Base-by-base conservation (phyloP, 2,797 vertebrate species). In the Synaphobranchus kaupii region DNA sequence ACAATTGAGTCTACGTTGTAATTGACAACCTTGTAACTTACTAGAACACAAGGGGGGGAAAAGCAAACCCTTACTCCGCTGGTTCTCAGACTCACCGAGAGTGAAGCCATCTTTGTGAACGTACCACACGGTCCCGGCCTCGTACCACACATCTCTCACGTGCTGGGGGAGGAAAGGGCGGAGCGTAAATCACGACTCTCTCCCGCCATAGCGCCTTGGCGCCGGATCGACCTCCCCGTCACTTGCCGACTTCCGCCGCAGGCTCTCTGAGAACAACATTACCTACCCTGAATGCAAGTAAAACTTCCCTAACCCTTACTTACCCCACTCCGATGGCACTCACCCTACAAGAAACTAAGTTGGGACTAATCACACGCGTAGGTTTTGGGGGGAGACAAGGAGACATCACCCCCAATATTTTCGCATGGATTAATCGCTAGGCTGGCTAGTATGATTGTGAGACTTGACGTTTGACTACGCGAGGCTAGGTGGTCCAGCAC, bases 81-180 rank as follows among this genome's bases (percentile, higher is more conserved):
- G 58, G 25, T 7, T 28, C 25, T 34, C 13, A n/a, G 20, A 92
- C 94, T 97, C 95, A 99, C 98, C 98, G 0, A 96, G 96, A 0
- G 89, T 91, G 88, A 97, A 98, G 0, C 97, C 96, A 0, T 98
- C 97, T 90, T 96, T 97, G 91, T 97, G 96, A 31, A 96, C 50
- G 1, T 95, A 97, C 98, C 98, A 99, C 78, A 99, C 97, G 3
- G 96, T 96, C 84, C 96, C 98, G 0, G 97, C 96, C 89, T 99
- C 97, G 0, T 98, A 99, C 98, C 98, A 99, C 17, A 96, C 95
- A 0, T 98, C 98, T 83, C 90, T 95, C 0, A 28, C 63, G 28
- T 94, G 91, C 86, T 94, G 83, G 28, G 3, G 66, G 44, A 47
- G 84, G 3, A 17, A 44, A 48, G 80, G 9, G 10, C 47, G 9